phyloP scores from a whole-genome alignment of 2,113 vertebrate species.

The Brienomyrus brachyistius region DNA sequence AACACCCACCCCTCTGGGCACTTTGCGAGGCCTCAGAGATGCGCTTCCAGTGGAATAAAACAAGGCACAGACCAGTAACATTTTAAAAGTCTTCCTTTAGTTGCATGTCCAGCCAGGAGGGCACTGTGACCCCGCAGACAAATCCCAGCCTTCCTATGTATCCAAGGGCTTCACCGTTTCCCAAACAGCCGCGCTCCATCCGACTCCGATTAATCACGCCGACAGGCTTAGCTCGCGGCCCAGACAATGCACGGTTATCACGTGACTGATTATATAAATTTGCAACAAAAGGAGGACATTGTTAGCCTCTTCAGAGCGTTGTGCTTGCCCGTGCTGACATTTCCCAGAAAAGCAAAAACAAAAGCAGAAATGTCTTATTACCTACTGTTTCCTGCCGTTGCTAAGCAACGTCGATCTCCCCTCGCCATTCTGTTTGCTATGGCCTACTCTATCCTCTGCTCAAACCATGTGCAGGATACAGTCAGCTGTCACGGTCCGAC shows the following conservation, averaged over 20 bases:
- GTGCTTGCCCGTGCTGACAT: background rate
- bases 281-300: background rate
- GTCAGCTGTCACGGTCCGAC: background rate
- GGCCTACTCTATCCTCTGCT: background rate
- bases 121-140: background rate
- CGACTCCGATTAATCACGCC: background rate
- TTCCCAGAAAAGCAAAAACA: background rate
- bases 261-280: background rate
- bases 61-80: background rate
- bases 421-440: slow-evolving; percentile 18
- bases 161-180: background rate
- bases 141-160: background rate
- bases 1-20: background rate
- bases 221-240: background rate
- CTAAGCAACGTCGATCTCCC: slow-evolving; percentile 37
- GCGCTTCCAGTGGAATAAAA: background rate
- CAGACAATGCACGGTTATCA: background rate
- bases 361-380: slow-evolving; percentile 40
- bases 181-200: background rate
- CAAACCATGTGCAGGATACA: background rate
- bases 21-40: background rate
- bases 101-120: background rate
- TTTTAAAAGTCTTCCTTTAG: background rate
- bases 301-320: background rate
- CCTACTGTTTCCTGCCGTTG: slow-evolving; percentile 35